Evolutionary conservation across 2,888 invertebrate genomes (phyloP).

Genomic region (Trissolcus brochymenae): DNA sequence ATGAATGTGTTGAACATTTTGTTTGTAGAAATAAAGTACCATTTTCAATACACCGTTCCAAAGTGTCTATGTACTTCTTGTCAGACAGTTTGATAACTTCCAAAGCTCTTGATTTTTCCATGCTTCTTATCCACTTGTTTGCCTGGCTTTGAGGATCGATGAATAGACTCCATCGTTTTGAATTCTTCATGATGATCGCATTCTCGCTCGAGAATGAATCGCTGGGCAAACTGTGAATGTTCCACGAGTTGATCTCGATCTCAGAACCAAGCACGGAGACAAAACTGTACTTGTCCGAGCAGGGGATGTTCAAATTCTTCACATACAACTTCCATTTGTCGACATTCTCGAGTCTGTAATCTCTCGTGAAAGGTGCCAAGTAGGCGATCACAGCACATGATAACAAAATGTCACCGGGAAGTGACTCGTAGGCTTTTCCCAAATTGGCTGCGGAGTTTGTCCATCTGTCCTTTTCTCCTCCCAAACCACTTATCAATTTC

Average conservation of each 20-base stretch:
- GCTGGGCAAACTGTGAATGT: slow-evolving; percentile 86
- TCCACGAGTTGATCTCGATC: slow-evolving; percentile 91
- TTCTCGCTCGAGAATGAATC: slow-evolving; percentile 91
- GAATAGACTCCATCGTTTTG: slow-evolving; percentile 87
- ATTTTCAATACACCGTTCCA: slow-evolving; percentile 81
- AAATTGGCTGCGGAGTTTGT: slow-evolving; percentile 85
- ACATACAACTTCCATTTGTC: slow-evolving; percentile 86
- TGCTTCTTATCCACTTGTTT: slow-evolving; percentile 89
- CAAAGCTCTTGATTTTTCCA: slow-evolving; percentile 85
- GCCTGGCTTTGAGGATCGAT: slow-evolving; percentile 92
- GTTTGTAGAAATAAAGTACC: slow-evolving; percentile 74
- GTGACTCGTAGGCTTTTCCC: slow-evolving; percentile 85
- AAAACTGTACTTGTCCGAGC: slow-evolving; percentile 85
- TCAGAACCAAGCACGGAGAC: slow-evolving; percentile 88
- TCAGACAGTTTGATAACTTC: slow-evolving; percentile 86
- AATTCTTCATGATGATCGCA: slow-evolving; percentile 88
- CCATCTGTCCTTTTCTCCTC: slow-evolving; percentile 93
- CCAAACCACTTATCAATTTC: slow-evolving; percentile 90
- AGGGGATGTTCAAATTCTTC: slow-evolving; percentile 84
- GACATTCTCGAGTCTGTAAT: slow-evolving; percentile 80
- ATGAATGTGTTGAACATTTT: too few relatives aligned
- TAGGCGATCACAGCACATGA: slow-evolving; percentile 94
- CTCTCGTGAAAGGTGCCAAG: slow-evolving; percentile 88
- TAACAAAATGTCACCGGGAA: slow-evolving; percentile 93
- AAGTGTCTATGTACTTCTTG: slow-evolving; percentile 84